Evolutionary conservation across 2,797 vertebrate species (phyloP).

Genomic region (Spatula versicolor): DNA sequence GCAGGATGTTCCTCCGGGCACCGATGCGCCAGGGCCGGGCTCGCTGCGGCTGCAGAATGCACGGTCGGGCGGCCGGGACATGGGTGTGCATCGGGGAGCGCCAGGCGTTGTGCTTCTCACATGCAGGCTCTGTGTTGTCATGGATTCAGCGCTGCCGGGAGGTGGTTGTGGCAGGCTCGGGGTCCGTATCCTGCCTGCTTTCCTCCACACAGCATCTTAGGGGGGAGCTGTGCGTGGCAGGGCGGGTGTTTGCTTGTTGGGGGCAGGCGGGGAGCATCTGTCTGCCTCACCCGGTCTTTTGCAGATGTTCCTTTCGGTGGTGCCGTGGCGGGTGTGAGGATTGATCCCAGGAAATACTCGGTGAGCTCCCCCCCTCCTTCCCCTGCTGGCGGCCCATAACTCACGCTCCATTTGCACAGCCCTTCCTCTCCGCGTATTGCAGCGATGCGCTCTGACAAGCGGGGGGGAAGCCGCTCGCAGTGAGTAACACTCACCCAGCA

Average conservation of each 20-base stretch:
- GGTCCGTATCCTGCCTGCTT: not conserved
- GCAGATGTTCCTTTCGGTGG: conserved; percentile 56
- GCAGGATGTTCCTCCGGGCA: not conserved
- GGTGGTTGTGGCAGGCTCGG: not conserved
- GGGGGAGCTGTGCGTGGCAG: rapidly evolving
- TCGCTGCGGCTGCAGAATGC: not conserved
- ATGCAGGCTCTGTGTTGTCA: conserved; percentile 14
- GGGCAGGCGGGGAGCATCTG: not conserved
- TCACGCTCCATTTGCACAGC: conserved; percentile 47
- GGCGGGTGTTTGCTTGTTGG: not conserved
- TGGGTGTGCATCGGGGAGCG: not conserved
- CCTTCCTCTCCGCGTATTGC: not conserved
- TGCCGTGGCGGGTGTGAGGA: conserved; percentile 24
- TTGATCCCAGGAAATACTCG: not conserved
- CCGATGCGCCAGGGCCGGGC: not conserved
- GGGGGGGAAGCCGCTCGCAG: not conserved
- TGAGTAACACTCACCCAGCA: conserved; percentile 11
- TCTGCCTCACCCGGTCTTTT: not conserved
- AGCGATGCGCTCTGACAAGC: not conserved
- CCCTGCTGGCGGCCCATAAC: not conserved
- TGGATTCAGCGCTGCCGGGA: conserved; percentile 44
- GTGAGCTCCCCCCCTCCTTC: conserved; percentile 31
- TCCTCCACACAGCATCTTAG: not conserved
- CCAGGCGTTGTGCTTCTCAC: not conserved
- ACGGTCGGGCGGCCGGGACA: not conserved